phyloP scores from a whole-genome alignment of 2,797 vertebrate species.

The Lacerta bilineata region DNA sequence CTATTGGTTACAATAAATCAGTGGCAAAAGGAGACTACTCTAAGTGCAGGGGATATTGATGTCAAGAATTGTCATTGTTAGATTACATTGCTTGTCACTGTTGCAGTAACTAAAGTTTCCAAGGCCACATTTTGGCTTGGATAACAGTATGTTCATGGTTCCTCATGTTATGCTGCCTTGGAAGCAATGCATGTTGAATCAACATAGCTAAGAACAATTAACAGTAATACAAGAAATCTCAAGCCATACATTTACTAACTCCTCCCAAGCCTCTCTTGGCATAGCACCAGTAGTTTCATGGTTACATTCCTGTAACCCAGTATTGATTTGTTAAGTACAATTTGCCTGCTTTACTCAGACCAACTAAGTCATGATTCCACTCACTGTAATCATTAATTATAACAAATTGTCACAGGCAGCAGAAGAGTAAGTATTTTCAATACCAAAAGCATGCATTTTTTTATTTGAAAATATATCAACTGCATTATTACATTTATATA shows the following conservation, averaged over 20 bases:
- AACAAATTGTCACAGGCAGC: neutral
- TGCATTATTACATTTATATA: neutral
- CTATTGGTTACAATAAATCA: neutral
- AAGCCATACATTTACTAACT: slow-evolving; percentile 15
- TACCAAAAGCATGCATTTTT: neutral
- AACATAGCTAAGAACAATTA: slow-evolving; percentile 31
- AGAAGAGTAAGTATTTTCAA: slow-evolving; percentile 2
- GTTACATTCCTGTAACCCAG: slow-evolving; percentile 10
- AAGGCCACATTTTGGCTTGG: slow-evolving; percentile 2
- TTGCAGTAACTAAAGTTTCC: slow-evolving; percentile 14
- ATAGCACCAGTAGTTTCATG: neutral
- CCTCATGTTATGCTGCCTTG: slow-evolving; percentile 12
- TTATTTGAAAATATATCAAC: neutral
- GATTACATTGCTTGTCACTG: neutral
- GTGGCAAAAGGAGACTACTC: neutral
- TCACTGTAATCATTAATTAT: neutral
- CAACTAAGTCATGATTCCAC: slow-evolving; percentile 3
- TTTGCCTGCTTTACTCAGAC: neutral
- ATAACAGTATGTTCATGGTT: neutral
- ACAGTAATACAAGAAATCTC: neutral
- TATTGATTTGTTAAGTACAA: slow-evolving; percentile 7
- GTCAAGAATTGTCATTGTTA: slow-evolving; percentile 1
- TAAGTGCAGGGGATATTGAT: neutral
- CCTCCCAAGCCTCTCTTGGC: neutral
- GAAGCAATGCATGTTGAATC: slow-evolving; percentile 16